These are phyloP conservation scores for Butorides virescens DNA, from an alignment of 2,113 vertebrate species.

Conservation along the genomic window DNA sequence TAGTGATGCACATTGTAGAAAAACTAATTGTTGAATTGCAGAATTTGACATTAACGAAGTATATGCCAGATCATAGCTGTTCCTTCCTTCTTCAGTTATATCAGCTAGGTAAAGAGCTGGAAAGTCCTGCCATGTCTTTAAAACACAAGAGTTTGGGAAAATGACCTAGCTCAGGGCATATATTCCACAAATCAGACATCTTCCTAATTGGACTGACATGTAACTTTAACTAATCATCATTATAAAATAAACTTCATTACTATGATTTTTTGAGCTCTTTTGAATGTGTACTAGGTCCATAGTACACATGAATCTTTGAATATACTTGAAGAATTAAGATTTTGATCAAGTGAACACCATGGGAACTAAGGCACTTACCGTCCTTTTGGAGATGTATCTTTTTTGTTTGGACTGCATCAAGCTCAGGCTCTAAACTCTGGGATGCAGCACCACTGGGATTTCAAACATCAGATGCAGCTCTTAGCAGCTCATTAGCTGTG, in stretches of 20 bases:
- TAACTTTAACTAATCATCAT: neutral
- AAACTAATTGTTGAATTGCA: neutral
- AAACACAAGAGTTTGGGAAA: neutral
- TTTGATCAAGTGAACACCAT: neutral
- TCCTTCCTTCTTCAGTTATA: neutral
- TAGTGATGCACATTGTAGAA: constrained; percentile 19
- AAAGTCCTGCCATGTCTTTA: neutral
- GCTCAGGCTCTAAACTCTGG: neutral
- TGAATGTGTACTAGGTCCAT: neutral
- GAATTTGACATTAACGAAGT: neutral
- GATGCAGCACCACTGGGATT: neutral
- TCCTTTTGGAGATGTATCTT: neutral
- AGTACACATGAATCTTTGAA: neutral
- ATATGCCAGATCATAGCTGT: neutral
- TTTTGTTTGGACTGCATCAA: neutral
- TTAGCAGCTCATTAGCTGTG: neutral
- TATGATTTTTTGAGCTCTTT: neutral
- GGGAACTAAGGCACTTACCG: neutral
- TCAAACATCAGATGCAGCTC: neutral
- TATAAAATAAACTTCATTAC: neutral
- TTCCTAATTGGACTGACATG: neutral
- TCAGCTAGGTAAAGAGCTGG: neutral
- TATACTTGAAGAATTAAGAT: neutral
- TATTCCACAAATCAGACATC: neutral
- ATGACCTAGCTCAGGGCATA: neutral